Percentiles rank a stretch among this genome's conserved stretches.
These are phyloP conservation scores for Todiramphus chloris DNA, from an alignment of 2,113 vertebrate genomes.

Conservation along the genomic window DNA sequence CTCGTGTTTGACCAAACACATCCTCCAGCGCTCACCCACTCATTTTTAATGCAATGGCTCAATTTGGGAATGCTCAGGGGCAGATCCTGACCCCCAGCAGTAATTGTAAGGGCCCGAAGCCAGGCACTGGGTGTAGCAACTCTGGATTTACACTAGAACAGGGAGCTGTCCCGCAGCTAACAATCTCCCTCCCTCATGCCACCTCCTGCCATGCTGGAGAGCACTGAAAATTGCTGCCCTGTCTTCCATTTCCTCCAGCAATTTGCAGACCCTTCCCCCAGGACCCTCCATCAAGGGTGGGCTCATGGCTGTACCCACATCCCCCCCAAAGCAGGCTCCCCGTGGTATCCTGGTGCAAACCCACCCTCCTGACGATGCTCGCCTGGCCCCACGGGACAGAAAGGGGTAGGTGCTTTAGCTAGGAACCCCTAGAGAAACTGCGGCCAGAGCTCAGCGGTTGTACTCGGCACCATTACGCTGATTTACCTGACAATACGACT, in stretches of 20 bases:
- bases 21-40: neutral
- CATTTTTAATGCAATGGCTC: neutral
- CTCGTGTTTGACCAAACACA: neutral
- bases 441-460: neutral
- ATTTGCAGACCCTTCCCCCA: neutral
- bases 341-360: neutral
- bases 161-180: neutral
- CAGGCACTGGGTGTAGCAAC: neutral
- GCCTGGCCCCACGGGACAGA: neutral
- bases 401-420: no score
- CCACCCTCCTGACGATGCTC: neutral
- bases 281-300: neutral
- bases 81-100: neutral
- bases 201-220: neutral
- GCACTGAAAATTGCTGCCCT: neutral
- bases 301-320: rapidly evolving
- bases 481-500: neutral
- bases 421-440: neutral
- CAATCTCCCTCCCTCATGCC: neutral
- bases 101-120: neutral
- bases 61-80: neutral
- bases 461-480: neutral
- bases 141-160: neutral
- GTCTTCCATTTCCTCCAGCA: neutral
- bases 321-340: neutral